phyloP scores from a whole-genome alignment of 2,888 invertebrate species.

The Neuroscelio doddi region DNA sequence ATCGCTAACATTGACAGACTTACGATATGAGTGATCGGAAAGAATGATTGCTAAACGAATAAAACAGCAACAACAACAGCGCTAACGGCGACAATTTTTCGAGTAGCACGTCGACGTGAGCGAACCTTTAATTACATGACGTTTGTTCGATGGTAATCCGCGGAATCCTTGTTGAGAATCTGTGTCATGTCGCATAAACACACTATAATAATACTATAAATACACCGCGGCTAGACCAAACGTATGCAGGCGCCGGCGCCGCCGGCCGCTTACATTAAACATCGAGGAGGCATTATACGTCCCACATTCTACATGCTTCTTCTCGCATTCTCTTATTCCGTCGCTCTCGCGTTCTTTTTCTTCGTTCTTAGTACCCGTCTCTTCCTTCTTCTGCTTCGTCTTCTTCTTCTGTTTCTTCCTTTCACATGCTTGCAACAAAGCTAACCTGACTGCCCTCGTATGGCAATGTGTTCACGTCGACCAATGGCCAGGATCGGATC shows the following conservation, averaged over 20 bases:
- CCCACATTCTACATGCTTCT: conserved; percentile 48
- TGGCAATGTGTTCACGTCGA: neutral
- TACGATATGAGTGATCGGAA: neutral
- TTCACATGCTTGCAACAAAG: neutral
- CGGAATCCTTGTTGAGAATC: conserved; percentile 50
- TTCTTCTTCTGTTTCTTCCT: conserved; percentile 1
- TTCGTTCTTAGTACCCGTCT: conserved; percentile 5
- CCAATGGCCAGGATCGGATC: conserved; percentile 4
- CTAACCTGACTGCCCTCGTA: conserved; percentile 4
- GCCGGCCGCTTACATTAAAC: conserved; percentile 57
- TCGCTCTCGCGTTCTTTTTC: conserved; percentile 13
- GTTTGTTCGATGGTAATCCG: conserved; percentile 15
- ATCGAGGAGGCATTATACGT: conserved; percentile 57
- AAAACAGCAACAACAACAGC: neutral
- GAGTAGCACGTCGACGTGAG: conserved; percentile 5
- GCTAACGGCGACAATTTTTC: neutral
- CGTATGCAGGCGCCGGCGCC: conserved; percentile 66
- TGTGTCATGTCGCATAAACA: conserved; percentile 66
- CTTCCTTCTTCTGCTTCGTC: conserved; percentile 12
- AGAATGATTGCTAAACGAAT: neutral
- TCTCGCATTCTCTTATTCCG: conserved; percentile 22
- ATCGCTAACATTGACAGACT: neutral
- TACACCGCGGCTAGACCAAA: conserved; percentile 56
- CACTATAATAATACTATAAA: conserved; percentile 67
- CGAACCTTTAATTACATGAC: conserved; percentile 22